These are phyloP conservation scores for Alectura lathami DNA, from an alignment of 2,113 vertebrate species.

Conservation along the genomic window DNA sequence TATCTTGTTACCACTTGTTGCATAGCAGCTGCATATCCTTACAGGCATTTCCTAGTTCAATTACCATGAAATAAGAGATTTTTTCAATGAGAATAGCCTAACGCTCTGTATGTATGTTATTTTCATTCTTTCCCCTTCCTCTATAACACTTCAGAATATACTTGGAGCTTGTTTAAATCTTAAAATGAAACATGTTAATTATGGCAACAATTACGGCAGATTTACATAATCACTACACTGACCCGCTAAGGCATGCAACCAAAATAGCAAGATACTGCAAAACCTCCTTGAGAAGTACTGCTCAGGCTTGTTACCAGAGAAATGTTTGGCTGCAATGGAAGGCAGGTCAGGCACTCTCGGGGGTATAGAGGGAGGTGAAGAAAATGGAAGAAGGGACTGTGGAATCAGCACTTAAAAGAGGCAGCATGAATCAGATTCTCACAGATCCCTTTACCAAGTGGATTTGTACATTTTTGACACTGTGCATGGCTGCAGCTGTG, in stretches of 20 bases:
- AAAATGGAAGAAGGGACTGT: not conserved
- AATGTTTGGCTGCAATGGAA: not conserved
- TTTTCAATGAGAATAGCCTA: not conserved
- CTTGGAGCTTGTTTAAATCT: not conserved
- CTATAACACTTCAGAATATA: not conserved
- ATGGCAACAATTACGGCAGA: constrained; percentile 17
- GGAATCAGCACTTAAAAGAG: constrained; percentile 34
- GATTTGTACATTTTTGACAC: not conserved
- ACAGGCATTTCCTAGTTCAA: constrained; percentile 14
- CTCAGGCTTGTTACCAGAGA: not conserved
- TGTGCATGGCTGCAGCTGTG: not conserved
- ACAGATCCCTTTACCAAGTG: not conserved
- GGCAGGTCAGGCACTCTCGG: not conserved
- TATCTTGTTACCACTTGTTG: constrained; percentile 30
- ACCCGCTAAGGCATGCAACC: not conserved
- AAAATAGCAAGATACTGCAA: not conserved
- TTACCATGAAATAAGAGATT: constrained; percentile 53
- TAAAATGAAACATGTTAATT: constrained; percentile 43
- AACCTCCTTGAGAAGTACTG: not conserved
- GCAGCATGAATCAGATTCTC: not conserved
- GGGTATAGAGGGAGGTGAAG: not conserved
- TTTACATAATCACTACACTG: constrained; percentile 27
- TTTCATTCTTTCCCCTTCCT: not conserved
- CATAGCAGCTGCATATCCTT: constrained; percentile 6
- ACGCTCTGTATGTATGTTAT: not conserved